Evolutionary conservation across 2,113 vertebrate species (phyloP).

Genomic region (Pachypanchax playfairii): DNA sequence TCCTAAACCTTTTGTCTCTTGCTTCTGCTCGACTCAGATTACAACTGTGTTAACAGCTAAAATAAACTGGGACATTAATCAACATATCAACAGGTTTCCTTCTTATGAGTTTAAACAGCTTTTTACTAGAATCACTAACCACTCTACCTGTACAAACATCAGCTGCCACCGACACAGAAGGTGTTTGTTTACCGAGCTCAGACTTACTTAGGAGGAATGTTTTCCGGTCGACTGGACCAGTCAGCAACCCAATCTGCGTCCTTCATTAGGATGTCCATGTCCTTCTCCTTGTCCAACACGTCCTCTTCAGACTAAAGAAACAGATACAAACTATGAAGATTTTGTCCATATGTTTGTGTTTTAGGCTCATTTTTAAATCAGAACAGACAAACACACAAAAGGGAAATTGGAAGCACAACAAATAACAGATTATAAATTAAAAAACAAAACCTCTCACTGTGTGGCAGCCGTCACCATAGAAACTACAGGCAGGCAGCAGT

Average conservation of each 20-base stretch:
- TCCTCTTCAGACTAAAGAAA: slow-evolving; percentile 90
- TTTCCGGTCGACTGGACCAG: slow-evolving; percentile 98
- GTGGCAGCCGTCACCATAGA: slow-evolving; percentile 29
- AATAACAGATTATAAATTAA: neutral
- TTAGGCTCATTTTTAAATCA: too few relatives aligned
- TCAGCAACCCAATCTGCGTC: slow-evolving; percentile 95
- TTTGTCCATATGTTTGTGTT: too few relatives aligned
- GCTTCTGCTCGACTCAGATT: too few relatives aligned
- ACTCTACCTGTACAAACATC: slow-evolving; percentile 18
- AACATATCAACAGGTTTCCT: neutral
- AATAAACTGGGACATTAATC: neutral
- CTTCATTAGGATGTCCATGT: slow-evolving; percentile 91
- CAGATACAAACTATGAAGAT: slow-evolving; percentile 6
- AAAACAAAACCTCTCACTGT: slow-evolving; percentile 4
- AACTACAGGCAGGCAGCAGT: slow-evolving; percentile 41
- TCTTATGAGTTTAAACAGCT: neutral
- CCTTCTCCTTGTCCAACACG: slow-evolving; percentile 87
- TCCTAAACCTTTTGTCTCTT: too few relatives aligned
- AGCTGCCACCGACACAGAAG: slow-evolving; percentile 25
- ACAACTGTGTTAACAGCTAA: too few relatives aligned
- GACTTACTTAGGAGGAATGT: slow-evolving; percentile 94
- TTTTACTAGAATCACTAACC: neutral
- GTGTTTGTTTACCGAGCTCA: slow-evolving; percentile 32
- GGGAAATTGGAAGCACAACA: too few relatives aligned
- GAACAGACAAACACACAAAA: neutral